Evolutionary conservation across 2,797 vertebrate species (phyloP).

Genomic region (Peromyscus aztecus): DNA sequence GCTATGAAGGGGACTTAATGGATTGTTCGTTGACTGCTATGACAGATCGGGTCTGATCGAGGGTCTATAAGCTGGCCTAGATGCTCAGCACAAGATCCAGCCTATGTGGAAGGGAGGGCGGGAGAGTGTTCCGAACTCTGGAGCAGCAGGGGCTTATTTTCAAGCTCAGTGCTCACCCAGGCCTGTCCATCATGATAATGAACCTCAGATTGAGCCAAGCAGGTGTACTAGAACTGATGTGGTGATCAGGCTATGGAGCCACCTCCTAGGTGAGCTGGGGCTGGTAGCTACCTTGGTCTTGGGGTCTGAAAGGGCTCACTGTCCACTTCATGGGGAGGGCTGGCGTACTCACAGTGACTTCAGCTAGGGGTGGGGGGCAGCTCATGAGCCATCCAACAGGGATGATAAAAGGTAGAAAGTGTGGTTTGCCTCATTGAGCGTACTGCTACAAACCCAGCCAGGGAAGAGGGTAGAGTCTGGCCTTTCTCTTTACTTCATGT

Average conservation of each 20-base stretch:
- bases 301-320: background rate
- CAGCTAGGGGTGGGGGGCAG: background rate
- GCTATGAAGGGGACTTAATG: slow-evolving; percentile 66
- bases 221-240: background rate
- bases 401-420: background rate
- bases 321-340: fast-evolving
- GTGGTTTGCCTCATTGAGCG: background rate
- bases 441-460: background rate
- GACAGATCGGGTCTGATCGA: slow-evolving; percentile 55
- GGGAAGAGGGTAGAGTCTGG: too few relatives aligned
- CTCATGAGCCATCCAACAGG: background rate
- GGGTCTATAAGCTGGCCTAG: background rate
- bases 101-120: too few relatives aligned
- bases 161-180: background rate
- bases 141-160: background rate
- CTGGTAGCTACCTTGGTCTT: background rate
- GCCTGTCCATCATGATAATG: background rate
- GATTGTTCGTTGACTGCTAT: slow-evolving; percentile 42
- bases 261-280: background rate
- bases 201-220: background rate
- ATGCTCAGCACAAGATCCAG: background rate
- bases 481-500: background rate
- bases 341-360: background rate
- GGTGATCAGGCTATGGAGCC: fast-evolving
- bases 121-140: background rate